Evolutionary conservation across 2,888 invertebrate genomes (phyloP), one percentile per base, ranked within the genome.

Genomic region (Zhengitettix transpicula): DNA sequence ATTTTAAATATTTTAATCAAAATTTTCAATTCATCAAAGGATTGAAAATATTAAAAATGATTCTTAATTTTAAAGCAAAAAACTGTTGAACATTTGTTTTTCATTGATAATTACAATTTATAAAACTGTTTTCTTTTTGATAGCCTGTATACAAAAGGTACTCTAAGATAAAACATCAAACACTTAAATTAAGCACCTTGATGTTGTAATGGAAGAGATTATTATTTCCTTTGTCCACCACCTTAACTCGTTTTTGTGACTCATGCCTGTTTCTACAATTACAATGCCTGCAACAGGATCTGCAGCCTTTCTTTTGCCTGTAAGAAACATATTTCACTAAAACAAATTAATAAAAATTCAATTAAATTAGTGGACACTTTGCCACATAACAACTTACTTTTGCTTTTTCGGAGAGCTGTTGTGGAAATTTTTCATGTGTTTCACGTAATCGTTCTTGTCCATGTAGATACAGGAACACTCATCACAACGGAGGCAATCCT

Each of bases 351-450:
- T 10, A 58, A 14, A 56, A 17, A 60, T 10, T 11, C 14, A 15
- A 41, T 52, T 16, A 52, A 15, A 40, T 12, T 2, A 52, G 2
- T 1, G 12, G 40, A 51, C 44, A 42, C 9, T n/a, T 42, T 42
- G 40, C 16, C 12, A 54, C 7, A 2, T 28, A 16, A 16, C 2
- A 16, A 61, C 60, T 28, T 58, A 61, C 64, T 62, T 63, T 51
- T 54, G 52, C 59, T 65, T 64, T 41, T 60, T 62, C 11, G 59
- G 57, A 11, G 63, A 58, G 40, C 64, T 61, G 7, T 59, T 55
- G 58, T 69, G 69, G 47, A 69, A 69, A 58, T 69, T 69, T 56
- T 66, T 65, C 68, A 69, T 68, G 59, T 69, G 69, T 58, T 69
- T 69, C 55, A 66, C 63, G 60, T 69, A 69, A 63, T 69, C 69